Evolutionary conservation across 1,140 invertebrate species (phyloP).

Genomic region (Apolygus lucorum): DNA sequence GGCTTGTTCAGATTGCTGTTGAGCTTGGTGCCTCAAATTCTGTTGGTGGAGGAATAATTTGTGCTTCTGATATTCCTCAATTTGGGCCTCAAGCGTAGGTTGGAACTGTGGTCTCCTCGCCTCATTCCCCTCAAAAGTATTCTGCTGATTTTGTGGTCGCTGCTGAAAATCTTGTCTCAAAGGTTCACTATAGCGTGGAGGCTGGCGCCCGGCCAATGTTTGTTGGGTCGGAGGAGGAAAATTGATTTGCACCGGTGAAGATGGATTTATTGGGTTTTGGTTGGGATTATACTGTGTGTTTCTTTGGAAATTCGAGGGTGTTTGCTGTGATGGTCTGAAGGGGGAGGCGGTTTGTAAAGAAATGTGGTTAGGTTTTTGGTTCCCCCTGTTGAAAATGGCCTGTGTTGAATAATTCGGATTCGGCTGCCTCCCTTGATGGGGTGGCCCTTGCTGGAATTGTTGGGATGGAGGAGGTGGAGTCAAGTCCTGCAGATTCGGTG

Average conservation of each 20-base stretch:
- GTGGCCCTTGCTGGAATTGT: neutral
- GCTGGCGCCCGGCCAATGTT: slow-evolving; percentile 29
- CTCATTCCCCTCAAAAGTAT: slow-evolving; percentile 36
- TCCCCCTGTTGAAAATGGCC: neutral
- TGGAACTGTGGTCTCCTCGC: slow-evolving; percentile 41
- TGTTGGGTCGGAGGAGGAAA: slow-evolving; percentile 40
- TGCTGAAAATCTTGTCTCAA: slow-evolving; percentile 37
- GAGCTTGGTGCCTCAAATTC: slow-evolving; percentile 36
- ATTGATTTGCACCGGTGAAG: slow-evolving; percentile 44
- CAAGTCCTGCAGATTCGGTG: neutral
- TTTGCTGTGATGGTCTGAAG: slow-evolving; percentile 38
- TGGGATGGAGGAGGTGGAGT: neutral
- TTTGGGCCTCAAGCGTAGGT: slow-evolving; percentile 38
- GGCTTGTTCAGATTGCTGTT: slow-evolving; percentile 31
- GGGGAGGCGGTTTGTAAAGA: neutral
- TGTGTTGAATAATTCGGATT: neutral
- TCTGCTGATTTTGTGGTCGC: slow-evolving; percentile 38
- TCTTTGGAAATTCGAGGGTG: slow-evolving; percentile 34
- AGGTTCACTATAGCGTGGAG: neutral
- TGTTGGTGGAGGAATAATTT: slow-evolving; percentile 38
- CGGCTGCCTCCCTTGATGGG: neutral
- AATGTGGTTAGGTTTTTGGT: too few species aligned
- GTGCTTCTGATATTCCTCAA: slow-evolving; percentile 41
- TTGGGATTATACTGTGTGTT: neutral
- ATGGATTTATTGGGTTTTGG: neutral